Percentiles rank a stretch among this genome's conserved stretches.
Conservation (phyloP, 2,113 vertebrate species). For the Pomatorhinus ruficollis region DNA sequence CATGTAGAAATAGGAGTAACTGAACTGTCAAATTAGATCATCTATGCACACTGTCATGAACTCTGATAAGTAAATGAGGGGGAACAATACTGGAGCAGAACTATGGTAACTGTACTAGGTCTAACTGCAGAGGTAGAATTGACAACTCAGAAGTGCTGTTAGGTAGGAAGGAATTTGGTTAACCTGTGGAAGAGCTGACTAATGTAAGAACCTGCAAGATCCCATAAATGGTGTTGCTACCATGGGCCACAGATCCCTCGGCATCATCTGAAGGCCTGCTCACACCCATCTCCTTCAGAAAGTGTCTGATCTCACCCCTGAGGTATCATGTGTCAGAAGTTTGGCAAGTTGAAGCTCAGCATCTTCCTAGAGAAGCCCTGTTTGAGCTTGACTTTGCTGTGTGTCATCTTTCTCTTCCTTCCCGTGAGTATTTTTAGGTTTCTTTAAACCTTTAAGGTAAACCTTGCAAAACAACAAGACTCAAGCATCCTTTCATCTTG, state of each 20-base stretch:
- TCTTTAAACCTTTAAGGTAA: not conserved
- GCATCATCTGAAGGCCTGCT: not conserved
- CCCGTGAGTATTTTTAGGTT: not conserved
- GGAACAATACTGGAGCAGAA: not conserved
- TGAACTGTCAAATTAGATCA: not conserved
- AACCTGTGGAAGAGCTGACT: not conserved
- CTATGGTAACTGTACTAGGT: not conserved
- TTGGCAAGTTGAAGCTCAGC: not conserved
- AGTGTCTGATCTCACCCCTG: not conserved
- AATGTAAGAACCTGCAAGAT: not conserved
- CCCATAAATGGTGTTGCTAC: not conserved
- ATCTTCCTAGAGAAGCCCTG: not conserved
- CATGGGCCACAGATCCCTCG: not conserved
- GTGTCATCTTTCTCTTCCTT: not conserved
- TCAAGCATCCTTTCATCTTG: not conserved
- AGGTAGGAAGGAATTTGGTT: not conserved
- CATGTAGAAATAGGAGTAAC: not conserved
- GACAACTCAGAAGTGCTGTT: not conserved
- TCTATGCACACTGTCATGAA: not conserved
- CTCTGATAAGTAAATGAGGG: not conserved
- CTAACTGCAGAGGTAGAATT: not conserved
- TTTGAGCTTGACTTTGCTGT: conserved; percentile 23
- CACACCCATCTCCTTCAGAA: not conserved
- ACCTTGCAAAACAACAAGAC: not conserved
- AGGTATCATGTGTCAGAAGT: not conserved